Percentiles rank a stretch among this genome's conserved stretches.
Conservation (phyloP, 2,113 vertebrate genomes). For the Acrocephalus kingi region DNA sequence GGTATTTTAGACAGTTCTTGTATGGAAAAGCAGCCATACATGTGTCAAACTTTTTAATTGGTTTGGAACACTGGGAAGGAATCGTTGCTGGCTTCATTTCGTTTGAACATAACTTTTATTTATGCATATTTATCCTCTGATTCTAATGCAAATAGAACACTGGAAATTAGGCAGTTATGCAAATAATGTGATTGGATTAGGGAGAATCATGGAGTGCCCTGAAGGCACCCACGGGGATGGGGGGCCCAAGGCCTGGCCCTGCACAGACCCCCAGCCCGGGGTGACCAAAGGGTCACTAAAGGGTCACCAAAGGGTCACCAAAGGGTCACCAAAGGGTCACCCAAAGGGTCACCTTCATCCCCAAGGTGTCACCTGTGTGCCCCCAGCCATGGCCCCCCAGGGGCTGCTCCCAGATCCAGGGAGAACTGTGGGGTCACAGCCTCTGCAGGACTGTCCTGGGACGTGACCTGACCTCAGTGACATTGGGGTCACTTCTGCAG, state of each 20-base stretch:
- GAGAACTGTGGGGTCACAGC: too few relatives aligned
- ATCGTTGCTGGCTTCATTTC: neutral
- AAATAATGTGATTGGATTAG: neutral
- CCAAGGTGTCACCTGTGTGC: too few relatives aligned
- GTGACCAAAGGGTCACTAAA: too few relatives aligned
- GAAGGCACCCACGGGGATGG: neutral
- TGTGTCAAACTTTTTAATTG: slow-evolving; percentile 15
- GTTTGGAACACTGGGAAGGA: neutral
- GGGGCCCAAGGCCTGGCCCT: neutral
- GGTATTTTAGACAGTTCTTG: neutral
- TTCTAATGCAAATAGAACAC: neutral
- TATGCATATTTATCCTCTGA: neutral
- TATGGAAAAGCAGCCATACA: neutral
- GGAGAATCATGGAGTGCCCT: neutral
- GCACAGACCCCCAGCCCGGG: neutral
- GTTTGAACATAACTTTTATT: neutral
- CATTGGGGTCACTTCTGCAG: too few relatives aligned
- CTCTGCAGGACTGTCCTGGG: too few relatives aligned
- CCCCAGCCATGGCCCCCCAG: rapidly evolving
- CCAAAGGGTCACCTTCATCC: too few relatives aligned
- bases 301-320: too few relatives aligned
- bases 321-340: too few relatives aligned
- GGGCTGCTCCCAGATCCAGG: neutral
- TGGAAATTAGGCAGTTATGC: neutral
- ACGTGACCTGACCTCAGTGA: too few relatives aligned